Evolutionary conservation across 2,888 invertebrate genomes (phyloP), one percentile per base, ranked within the genome.

Genomic region (Diarsia brunnea): DNA sequence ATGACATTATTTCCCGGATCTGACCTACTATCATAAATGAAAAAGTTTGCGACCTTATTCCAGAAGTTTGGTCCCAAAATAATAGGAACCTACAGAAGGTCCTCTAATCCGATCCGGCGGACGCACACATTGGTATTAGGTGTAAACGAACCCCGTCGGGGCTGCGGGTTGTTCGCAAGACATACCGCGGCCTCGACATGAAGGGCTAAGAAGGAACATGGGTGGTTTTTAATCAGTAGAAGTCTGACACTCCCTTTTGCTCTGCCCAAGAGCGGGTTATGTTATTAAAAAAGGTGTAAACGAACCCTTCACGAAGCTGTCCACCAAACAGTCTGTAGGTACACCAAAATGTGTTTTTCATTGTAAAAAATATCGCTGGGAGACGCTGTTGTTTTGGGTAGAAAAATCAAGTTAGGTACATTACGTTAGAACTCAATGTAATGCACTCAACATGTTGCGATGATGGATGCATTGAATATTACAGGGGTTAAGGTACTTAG

Each of bases 1-100:
- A 73, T 73, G 69, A 61, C 55, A 70, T 76, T 76, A 84, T 55
- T 65, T 64, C 66, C 61, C 16, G 24, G 58, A 69, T 71, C 69
- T 66, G 81, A 84, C 82, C 84, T 79, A 73, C 60, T 75, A 75
- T 75, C 60, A 79, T 85, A 85, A 85, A 84, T 82, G 75, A 85
- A 82, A 85, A 82, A 84, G 79, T 85, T 84, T 53, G 31, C 68
- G 58, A 68, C 72, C 72, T 79, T 85, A 85, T 75, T 78, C 31
- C 55, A 47, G 63, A 84, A 82, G 60, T 84, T 83, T 81, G n/a
- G 4, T 61, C 70, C 51, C 24, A 60, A 16, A 60, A 31, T 45
- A 49, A 16, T n/a, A 64, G 45, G 1, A 4, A 2, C 19, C 7
- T 51, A n/a, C 58, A 69, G 49, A 78, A 58, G 49, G n/a, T 75